These are phyloP conservation scores for Globicephala melas DNA, from an alignment of 2,113 vertebrate genomes.

Conservation along the genomic window DNA sequence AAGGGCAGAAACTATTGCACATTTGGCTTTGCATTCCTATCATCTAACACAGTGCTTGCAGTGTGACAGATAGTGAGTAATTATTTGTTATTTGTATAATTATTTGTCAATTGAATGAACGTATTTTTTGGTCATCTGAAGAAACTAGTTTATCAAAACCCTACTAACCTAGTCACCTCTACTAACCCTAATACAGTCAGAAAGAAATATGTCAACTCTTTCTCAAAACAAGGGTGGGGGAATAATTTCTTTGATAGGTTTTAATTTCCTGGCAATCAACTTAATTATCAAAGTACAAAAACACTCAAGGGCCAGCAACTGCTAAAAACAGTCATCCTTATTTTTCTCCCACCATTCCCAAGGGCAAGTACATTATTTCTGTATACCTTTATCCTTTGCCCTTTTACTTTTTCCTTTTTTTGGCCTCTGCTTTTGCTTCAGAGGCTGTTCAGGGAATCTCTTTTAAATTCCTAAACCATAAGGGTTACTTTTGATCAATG, in stretches of 20 bases:
- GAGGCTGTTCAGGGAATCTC: background rate
- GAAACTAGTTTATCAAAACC: background rate
- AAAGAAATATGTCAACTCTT: background rate
- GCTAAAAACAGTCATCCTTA: background rate
- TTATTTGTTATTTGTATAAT: background rate
- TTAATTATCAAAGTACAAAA: conserved; percentile 7
- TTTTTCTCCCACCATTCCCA: background rate
- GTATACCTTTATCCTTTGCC: background rate
- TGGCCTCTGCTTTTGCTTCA: background rate
- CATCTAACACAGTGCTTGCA: background rate
- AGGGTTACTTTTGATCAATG: background rate
- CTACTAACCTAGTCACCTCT: background rate
- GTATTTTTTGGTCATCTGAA: background rate
- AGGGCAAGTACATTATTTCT: background rate
- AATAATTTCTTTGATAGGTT: background rate
- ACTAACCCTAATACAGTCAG: background rate
- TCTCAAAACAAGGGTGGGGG: background rate
- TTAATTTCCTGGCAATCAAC: conserved; percentile 13
- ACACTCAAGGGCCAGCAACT: background rate
- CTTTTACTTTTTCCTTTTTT: background rate
- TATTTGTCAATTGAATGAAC: background rate
- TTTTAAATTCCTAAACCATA: background rate
- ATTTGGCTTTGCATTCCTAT: background rate
- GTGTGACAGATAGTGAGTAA: background rate
- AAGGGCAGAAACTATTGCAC: background rate